Evolutionary conservation across 2,113 vertebrate species (phyloP).

Genomic region (Pongo abelii): DNA sequence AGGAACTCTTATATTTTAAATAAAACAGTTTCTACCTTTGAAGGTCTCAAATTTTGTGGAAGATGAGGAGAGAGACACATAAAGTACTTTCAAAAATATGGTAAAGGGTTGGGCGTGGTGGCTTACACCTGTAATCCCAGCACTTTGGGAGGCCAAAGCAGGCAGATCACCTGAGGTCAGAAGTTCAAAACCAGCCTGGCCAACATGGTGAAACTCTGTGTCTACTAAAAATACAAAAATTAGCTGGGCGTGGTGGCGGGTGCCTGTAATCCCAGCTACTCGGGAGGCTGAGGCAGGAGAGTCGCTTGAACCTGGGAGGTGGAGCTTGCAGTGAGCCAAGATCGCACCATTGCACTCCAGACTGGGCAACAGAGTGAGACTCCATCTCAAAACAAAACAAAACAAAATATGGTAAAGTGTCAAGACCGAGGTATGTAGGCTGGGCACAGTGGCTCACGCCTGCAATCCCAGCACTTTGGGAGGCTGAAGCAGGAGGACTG

Average conservation of each 20-base stretch:
- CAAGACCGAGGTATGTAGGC: neutral
- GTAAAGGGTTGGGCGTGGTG: neutral
- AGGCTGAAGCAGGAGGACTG: neutral
- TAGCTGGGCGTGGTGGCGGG: neutral
- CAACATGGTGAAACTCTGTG: neutral
- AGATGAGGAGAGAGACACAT: neutral
- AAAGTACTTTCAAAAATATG: slow-evolving; percentile 21
- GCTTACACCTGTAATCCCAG: neutral
- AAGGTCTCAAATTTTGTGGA: too few relatives aligned
- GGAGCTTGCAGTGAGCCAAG: neutral
- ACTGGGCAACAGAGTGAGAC: neutral
- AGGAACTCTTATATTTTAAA: neutral
- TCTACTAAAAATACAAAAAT: neutral
- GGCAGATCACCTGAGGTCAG: neutral
- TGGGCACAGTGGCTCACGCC: neutral
- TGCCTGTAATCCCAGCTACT: neutral
- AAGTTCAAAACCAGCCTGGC: neutral
- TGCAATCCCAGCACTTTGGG: neutral
- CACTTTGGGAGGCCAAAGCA: neutral
- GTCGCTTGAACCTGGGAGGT: neutral
- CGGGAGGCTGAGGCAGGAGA: neutral
- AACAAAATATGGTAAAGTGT: neutral
- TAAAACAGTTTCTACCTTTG: neutral
- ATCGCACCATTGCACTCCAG: neutral
- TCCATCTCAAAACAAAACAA: neutral